Evolutionary conservation across 2,797 vertebrate species (phyloP), one percentile per base, ranked within the genome.

Genomic region (Chaetophractus vellerosus): DNA sequence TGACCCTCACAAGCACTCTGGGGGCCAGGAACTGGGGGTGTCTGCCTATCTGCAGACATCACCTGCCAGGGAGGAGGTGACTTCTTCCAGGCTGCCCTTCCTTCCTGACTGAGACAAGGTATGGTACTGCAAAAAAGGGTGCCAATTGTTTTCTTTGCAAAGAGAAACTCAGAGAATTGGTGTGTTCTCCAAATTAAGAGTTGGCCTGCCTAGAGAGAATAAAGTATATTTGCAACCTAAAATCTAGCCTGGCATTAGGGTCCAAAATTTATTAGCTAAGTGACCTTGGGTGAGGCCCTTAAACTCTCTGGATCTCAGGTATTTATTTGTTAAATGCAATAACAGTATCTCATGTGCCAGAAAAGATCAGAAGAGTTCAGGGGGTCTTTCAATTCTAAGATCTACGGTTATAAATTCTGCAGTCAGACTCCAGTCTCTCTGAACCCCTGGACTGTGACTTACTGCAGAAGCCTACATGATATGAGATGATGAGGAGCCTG

Each of bases 301-400:
- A 90, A 94, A 92, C 6, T 57, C 71, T 88, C 82, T 36, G 50
- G 64, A 78, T 76, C 76, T 89, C 71, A 5, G 50, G 14, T 80
- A 19, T 72, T 95, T 86, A 81, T 90, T 33, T 71, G 24, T 79
- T 88, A 93, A 94, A 71, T 63, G 71, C 16, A 80, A 50, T 83
- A 80, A 88, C 23, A 48, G 26, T 33, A 92, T 91, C n/a, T 92
- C 64, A 80, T 8, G 26, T 64, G 36, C 36, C 74, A 59, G 90
- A 95, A 88, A 86, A 38, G 48, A 76, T 82, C 45, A 82, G 91
- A 76, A 68, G 74, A 59, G 66, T 84, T 96, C 68, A 86, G 55
- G 80, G 92, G 38, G 80, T 81, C 24, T 87, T 45, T 74, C 7
- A 31, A 33, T 79, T 91, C n/a, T 75, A 55, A 90, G 61, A 86